Conservation (phyloP, 2,113 vertebrate genomes). For the Rhynchopsitta pachyrhyncha region DNA sequence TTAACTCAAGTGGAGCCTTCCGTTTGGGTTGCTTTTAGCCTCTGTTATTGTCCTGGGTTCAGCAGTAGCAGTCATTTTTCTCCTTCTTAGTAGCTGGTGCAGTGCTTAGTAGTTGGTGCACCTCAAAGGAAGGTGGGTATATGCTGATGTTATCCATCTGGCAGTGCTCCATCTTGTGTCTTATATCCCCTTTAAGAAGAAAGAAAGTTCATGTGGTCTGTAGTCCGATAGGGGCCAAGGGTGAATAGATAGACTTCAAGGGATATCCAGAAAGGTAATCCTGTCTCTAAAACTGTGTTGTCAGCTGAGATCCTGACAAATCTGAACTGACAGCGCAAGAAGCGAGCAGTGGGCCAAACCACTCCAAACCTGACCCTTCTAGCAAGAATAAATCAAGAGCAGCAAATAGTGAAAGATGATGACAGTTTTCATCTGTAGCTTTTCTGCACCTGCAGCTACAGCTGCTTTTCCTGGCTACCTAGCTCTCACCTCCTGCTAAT, state of each 20-base stretch:
- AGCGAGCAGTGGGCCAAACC: constrained; percentile 35
- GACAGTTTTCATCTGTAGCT: background rate
- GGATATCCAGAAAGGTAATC: background rate
- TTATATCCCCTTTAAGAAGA: background rate
- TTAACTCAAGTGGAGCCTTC: background rate
- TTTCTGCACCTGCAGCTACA: constrained; percentile 17
- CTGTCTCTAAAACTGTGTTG: background rate
- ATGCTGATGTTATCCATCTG: background rate
- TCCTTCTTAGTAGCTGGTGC: too few species aligned
- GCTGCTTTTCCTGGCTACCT: constrained; percentile 18
- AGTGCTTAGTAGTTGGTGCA: too few species aligned
- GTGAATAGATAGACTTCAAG: background rate
- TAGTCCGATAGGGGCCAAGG: background rate
- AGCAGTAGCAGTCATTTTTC: too few species aligned
- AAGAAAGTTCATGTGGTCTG: background rate
- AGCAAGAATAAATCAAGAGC: constrained; percentile 21
- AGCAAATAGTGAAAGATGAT: background rate
- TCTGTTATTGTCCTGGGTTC: background rate
- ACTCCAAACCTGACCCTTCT: constrained; percentile 8
- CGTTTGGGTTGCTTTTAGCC: background rate
- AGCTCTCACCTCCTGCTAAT: constrained; percentile 25
- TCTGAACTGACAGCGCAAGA: background rate
- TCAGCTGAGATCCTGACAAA: background rate
- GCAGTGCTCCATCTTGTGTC: background rate
- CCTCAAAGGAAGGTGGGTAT: background rate